Base-by-base conservation (phyloP, 2,113 vertebrate species). In the Carlito syrichta region DNA sequence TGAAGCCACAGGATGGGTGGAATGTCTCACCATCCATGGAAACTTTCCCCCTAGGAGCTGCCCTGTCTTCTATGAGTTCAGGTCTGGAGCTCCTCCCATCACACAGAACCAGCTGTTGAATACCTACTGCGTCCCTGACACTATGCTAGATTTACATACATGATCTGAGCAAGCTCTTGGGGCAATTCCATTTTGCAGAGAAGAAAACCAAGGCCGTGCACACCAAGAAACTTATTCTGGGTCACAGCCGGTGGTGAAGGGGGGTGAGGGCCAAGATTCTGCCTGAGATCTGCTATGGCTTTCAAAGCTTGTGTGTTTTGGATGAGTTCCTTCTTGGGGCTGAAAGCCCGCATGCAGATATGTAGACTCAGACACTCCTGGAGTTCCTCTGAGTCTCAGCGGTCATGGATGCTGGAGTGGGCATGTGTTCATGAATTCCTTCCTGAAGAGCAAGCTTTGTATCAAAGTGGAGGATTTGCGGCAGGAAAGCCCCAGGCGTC, bases 121-220 rank as follows among this genome's bases (percentile, higher is more conserved):
- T 2, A 17, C 66, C 45, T 50, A 2, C 83, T 22, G 1, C 3
- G 16, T 4, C 3, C 30, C 32, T 1, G 32, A n/a, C 45, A n/a
- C 30, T 14, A 17, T 3, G 25, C 32, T 2, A 4, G n/a, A 27
- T 3, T 12, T 6, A 0, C 30, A 23, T 22, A 0, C 3, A 2
- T 12, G 2, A 20, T 8, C 14, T 5, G 27, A 2, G 73, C 35
- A 10, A 23, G 17, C 71, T 54, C 2, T 1, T 4, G 2, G 0
- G 9, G 23, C 6, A 3, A 3, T 0, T 38, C 38, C 32, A 8
- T 23, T 56, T 25, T 43, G 22, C 54, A 38, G 52, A 30, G 5
- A 10, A 35, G 60, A 71, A 58, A 48, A 19, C 22, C 76, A 17
- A 73, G 76, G 38, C 54, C 43, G 27, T 8, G 87, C 0, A 22